phyloP scores from a whole-genome alignment of 2,113 vertebrate species.

The Oxygymnocypris stewartii region DNA sequence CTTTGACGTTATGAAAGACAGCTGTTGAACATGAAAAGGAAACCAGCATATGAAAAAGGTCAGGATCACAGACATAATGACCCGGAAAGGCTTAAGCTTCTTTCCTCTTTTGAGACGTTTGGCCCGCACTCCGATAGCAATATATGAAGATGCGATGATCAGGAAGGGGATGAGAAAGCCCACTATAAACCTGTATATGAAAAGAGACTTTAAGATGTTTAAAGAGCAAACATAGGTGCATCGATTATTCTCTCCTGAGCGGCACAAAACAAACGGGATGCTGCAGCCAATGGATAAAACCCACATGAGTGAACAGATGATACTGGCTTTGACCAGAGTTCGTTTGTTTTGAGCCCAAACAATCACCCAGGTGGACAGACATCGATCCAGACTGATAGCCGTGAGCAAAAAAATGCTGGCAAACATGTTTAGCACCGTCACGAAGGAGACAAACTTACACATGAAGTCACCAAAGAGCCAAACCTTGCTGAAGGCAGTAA shows the following conservation, averaged over 20 bases:
- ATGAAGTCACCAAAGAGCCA: slow-evolving; percentile 68
- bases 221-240: rapidly evolving
- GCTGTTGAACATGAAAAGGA: slow-evolving; percentile 54
- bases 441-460: slow-evolving; percentile 65
- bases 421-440: slow-evolving; percentile 65
- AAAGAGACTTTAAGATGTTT: background rate
- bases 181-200: slow-evolving; percentile 50
- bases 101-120: slow-evolving; percentile 43
- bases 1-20: background rate
- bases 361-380: slow-evolving; percentile 61
- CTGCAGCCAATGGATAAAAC: slow-evolving; percentile 58
- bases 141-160: slow-evolving; percentile 56
- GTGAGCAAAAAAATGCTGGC: slow-evolving; percentile 70
- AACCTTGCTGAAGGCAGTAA: background rate
- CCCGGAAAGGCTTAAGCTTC: slow-evolving; percentile 37
- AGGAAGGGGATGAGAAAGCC: slow-evolving; percentile 68
- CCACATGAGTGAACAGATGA: slow-evolving; percentile 62
- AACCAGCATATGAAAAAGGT: slow-evolving; percentile 72
- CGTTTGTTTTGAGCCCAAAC: slow-evolving; percentile 73
- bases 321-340: slow-evolving; percentile 55
- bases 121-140: slow-evolving; percentile 60
- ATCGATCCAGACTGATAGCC: slow-evolving; percentile 75
- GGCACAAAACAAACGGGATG: slow-evolving; percentile 47
- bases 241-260: rapidly evolving
- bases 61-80: slow-evolving; percentile 62